phyloP scores from a whole-genome alignment of 2,888 invertebrate genomes.

The Clanis bilineata region DNA sequence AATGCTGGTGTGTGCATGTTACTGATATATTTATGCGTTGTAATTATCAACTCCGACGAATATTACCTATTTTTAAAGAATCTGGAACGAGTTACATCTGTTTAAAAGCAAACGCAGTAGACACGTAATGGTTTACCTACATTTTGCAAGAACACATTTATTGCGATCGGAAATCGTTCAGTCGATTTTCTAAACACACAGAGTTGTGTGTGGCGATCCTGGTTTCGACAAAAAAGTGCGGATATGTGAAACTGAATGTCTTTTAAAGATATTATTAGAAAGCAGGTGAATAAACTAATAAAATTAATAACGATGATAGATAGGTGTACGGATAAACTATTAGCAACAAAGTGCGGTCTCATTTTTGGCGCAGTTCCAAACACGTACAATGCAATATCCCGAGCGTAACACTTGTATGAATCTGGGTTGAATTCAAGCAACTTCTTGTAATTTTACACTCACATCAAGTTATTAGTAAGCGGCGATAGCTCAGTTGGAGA shows the following conservation, averaged over 20 bases:
- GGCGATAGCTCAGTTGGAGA: too few species aligned
- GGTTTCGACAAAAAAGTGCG: slow-evolving; percentile 25
- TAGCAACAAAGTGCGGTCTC: slow-evolving; percentile 46
- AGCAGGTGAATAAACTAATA: slow-evolving; percentile 57
- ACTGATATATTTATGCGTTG: slow-evolving; percentile 35
- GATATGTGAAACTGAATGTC: slow-evolving; percentile 26
- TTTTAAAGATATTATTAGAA: slow-evolving; percentile 33
- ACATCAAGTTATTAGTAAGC: too few species aligned
- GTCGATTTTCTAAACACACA: slow-evolving; percentile 49
- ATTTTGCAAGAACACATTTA: slow-evolving; percentile 55
- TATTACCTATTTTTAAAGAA: slow-evolving; percentile 52
- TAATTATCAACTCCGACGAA: slow-evolving; percentile 43
- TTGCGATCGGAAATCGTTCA: slow-evolving; percentile 65
- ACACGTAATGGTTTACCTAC: slow-evolving; percentile 54
- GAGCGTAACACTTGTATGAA: slow-evolving; percentile 17
- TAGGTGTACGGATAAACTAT: slow-evolving; percentile 32
- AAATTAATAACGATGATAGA: slow-evolving; percentile 48
- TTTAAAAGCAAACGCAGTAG: slow-evolving; percentile 51
- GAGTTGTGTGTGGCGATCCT: slow-evolving; percentile 27
- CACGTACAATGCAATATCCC: slow-evolving; percentile 35
- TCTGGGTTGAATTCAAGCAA: slow-evolving; percentile 8
- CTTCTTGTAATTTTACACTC: too few species aligned
- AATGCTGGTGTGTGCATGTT: slow-evolving; percentile 28
- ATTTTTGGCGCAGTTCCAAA: slow-evolving; percentile 46
- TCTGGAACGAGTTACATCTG: slow-evolving; percentile 59